Evolutionary conservation across 2,113 vertebrate genomes (phyloP).

Genomic region (Pseudorasbora parva): DNA sequence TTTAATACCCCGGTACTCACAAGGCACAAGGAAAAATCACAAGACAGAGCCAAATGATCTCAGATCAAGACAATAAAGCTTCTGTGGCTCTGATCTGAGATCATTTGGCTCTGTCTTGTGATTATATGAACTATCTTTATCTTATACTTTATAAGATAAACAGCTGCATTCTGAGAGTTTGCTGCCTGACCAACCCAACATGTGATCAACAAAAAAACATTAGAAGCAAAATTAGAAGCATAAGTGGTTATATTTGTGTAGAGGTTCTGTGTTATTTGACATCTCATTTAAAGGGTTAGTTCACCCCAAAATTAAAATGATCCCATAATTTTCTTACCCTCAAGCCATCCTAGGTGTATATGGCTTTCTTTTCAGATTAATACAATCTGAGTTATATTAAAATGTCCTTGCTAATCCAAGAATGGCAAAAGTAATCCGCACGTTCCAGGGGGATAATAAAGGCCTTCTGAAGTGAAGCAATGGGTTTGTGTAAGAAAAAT

Average conservation of each 20-base stretch:
- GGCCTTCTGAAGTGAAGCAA: no score
- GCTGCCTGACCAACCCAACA: background rate
- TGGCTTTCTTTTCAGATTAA: no score
- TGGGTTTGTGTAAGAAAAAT: no score
- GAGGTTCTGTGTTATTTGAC: background rate
- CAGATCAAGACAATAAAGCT: background rate
- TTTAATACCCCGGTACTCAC: background rate
- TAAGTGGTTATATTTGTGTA: background rate
- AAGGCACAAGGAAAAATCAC: conserved; percentile 11
- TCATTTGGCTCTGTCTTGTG: conserved; percentile 2
- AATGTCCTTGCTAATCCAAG: no score
- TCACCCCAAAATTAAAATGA: no score
- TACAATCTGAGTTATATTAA: no score
- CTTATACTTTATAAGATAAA: background rate
- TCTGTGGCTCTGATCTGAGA: background rate
- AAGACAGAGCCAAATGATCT: conserved; percentile 3
- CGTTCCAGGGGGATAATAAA: no score
- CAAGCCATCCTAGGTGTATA: no score
- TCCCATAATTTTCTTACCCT: no score
- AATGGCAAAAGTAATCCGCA: no score
- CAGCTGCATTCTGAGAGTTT: background rate
- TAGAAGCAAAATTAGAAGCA: background rate
- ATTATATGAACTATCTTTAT: background rate
- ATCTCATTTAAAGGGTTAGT: no score
- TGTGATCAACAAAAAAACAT: background rate